phyloP scores from a whole-genome alignment of 2,113 vertebrate species.

The Turnix velox region DNA sequence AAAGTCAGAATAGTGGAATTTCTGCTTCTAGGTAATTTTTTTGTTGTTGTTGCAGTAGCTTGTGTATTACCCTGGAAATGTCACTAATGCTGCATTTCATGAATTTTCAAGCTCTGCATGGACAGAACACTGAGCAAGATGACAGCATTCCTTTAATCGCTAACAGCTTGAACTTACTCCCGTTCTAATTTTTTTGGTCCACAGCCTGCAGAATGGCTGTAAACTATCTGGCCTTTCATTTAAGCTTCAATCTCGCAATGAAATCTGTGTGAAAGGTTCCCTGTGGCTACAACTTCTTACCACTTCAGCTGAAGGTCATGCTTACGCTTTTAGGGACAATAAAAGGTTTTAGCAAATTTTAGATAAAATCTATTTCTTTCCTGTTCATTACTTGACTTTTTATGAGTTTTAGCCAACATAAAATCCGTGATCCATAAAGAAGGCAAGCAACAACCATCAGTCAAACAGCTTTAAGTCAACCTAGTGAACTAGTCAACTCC shows the following conservation, averaged over 20 bases:
- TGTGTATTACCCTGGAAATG: neutral
- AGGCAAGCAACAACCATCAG: slow-evolving; percentile 54
- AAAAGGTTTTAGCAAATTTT: slow-evolving; percentile 40
- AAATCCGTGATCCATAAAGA: slow-evolving; percentile 78
- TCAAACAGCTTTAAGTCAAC: slow-evolving; percentile 57
- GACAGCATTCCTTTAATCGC: neutral
- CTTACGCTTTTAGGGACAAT: slow-evolving; percentile 38
- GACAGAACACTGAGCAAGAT: neutral
- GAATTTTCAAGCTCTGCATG: neutral
- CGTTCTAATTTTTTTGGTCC: neutral
- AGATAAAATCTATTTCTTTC: neutral
- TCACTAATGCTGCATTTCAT: neutral
- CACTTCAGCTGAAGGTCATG: slow-evolving; percentile 40
- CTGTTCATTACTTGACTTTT: slow-evolving; percentile 71
- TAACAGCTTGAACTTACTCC: neutral
- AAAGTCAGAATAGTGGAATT: neutral
- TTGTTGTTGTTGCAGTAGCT: neutral
- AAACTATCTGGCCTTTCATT: slow-evolving; percentile 32
- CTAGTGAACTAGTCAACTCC: slow-evolving; percentile 66
- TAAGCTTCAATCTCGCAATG: slow-evolving; percentile 30
- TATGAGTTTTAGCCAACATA: slow-evolving; percentile 53
- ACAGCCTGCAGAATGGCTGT: slow-evolving; percentile 21
- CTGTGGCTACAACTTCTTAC: neutral
- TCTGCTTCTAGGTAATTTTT: neutral
- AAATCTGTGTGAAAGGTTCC: slow-evolving; percentile 34